Evolutionary conservation across 2,113 vertebrate genomes (phyloP), one percentile per base, ranked within the genome.

Genomic region (Cygnus atratus): DNA sequence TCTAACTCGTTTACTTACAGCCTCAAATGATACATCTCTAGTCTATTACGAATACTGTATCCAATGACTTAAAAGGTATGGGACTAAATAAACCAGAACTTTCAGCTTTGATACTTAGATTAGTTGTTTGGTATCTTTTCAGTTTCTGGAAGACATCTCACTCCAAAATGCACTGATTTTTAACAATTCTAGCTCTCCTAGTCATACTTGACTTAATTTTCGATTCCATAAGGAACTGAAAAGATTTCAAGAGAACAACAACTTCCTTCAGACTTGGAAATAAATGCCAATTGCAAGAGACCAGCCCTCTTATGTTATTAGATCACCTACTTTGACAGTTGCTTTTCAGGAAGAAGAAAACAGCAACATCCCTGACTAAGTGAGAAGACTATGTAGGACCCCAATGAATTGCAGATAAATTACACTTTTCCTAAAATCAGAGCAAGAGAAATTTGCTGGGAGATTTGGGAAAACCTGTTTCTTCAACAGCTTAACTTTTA

Each of bases 401-500:
- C n/a, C 70, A 67, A 50, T 26, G 61, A 61, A 13, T 46, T 19
- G 46, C 75, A 84, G 25, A 4, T 3, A 90, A 84, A 18, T 72
- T 78, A 67, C 1, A 28, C 17, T 39, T 68, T 91, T 87, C 71
- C 71, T 92, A 72, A 77, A 94, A 88, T 3, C 16, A 48, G 35
- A 93, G 26, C 25, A 80, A 1, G 3, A 50, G 35, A 76, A 94
- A 48, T 19, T 68, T 93, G 46, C 43, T 46, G 58, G 78, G 78
- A 71, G 59, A 74, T 86, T 74, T 20, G 80, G 87, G 78, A 88
- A 88, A 93, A 87, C 72, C 70, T 3, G 13, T 63, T 86, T 84
- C 82, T 74, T 41, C 82, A 90, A 61, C 39, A 92, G 88, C 82
- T 92, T 90, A 74, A 73, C 82, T 93, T 93, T 68, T 72, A 79